Conservation (phyloP, 2,113 vertebrate genomes). For the Channa maculata region DNA sequence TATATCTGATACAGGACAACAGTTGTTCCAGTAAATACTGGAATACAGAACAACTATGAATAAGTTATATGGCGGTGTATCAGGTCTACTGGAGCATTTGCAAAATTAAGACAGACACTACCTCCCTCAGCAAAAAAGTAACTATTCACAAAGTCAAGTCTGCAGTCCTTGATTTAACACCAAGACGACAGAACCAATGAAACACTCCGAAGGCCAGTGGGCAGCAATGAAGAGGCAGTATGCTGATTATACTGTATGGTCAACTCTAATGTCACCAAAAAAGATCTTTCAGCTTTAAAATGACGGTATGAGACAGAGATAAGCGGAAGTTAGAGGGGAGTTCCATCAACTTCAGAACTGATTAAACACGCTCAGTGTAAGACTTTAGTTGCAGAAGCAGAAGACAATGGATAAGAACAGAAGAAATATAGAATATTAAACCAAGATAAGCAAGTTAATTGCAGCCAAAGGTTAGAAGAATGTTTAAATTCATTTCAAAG, state of each 20-base stretch:
- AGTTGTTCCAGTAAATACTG: too few species aligned
- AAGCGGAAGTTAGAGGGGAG: background rate
- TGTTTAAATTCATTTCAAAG: too few species aligned
- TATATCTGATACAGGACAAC: too few species aligned
- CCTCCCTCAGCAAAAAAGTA: constrained; percentile 49
- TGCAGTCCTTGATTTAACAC: constrained; percentile 39
- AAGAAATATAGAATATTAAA: background rate
- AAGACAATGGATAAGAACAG: constrained; percentile 17
- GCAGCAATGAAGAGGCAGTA: background rate
- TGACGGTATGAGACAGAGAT: constrained; percentile 5
- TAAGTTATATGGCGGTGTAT: too few species aligned
- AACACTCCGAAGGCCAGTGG: constrained; percentile 31
- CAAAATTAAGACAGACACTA: constrained; percentile 22
- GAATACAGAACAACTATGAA: too few species aligned
- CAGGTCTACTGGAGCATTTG: constrained; percentile 20
- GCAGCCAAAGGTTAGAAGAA: constrained; percentile 4
- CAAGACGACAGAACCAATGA: constrained; percentile 46
- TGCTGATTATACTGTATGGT: background rate
- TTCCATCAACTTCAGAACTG: constrained; percentile 6
- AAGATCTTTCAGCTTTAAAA: constrained; percentile 15
- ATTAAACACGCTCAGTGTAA: background rate
- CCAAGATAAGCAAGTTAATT: background rate
- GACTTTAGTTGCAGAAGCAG: background rate
- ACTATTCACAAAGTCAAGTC: constrained; percentile 29
- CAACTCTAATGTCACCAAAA: constrained; percentile 2